A percentile compares a stretch with the other conserved stretches of the same genome.
phyloP scores from a whole-genome alignment of 2,797 vertebrate genomes.

The Psittacula derbiana region DNA sequence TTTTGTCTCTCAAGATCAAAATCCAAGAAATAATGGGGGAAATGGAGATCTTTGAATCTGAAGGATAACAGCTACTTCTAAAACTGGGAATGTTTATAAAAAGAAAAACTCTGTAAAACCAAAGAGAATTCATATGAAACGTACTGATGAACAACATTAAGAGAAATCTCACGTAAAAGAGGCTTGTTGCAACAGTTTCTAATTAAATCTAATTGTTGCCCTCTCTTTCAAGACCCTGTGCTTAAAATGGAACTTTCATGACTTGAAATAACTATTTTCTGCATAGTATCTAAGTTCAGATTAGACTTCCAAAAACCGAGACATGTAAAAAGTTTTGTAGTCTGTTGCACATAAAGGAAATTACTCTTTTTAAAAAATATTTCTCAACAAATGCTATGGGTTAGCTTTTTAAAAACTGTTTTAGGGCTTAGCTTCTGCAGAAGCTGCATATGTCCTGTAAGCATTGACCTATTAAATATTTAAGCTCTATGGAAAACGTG shows the following conservation, averaged over 20 bases:
- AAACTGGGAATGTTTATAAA: neutral
- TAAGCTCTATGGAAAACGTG: neutral
- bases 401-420: neutral
- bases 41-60: neutral
- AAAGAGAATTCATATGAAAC: neutral
- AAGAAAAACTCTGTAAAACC: neutral
- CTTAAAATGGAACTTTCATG: neutral
- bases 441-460: neutral
- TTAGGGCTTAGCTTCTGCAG: neutral
- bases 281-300: neutral
- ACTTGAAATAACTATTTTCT: neutral
- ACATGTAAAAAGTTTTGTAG: neutral
- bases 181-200: neutral
- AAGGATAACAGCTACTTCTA: neutral
- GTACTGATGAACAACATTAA: neutral
- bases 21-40: neutral
- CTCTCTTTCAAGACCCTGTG: neutral
- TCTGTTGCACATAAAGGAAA: neutral
- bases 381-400: neutral
- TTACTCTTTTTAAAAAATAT: accelerated
- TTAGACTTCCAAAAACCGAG: neutral
- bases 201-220: neutral
- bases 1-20: neutral
- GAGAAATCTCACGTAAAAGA: neutral
- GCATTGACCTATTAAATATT: neutral